Conservation (phyloP, 1,140 invertebrate species). For the Euura lappo region DNA sequence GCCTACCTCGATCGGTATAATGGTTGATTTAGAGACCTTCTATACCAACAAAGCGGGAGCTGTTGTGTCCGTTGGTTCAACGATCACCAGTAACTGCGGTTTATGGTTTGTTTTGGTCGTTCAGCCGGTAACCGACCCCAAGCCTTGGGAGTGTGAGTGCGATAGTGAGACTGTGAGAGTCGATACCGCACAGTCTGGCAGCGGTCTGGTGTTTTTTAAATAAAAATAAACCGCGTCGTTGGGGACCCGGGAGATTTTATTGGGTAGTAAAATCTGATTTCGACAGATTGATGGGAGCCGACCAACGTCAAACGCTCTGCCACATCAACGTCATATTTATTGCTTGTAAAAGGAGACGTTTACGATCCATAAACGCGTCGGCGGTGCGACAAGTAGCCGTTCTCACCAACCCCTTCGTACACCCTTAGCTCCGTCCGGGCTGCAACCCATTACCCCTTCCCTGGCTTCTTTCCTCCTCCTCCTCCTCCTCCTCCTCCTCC, state of each 20-base stretch:
- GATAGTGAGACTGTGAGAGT: background rate
- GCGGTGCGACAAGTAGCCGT: constrained; percentile 33
- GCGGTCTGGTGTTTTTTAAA: background rate
- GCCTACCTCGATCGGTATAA: constrained; percentile 37
- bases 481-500: no score
- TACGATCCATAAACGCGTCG: constrained; percentile 62
- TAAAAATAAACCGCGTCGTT: constrained; percentile 19
- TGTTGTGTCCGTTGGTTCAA: constrained; percentile 47
- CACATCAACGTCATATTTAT: constrained; percentile 54
- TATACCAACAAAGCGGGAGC: constrained; percentile 46
- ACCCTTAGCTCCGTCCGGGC: constrained; percentile 39
- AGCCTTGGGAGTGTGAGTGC: constrained; percentile 15
- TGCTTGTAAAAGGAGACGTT: constrained; percentile 62
- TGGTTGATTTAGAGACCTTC: constrained; percentile 39
- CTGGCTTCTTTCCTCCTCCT: background rate
- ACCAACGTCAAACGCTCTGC: constrained; percentile 44
- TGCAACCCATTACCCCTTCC: constrained; percentile 59
- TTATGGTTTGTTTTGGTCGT: constrained; percentile 58
- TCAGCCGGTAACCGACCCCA: constrained; percentile 19
- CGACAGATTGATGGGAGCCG: constrained; percentile 43
- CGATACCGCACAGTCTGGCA: constrained; percentile 16
- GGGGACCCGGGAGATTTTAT: constrained; percentile 38
- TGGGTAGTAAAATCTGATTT: constrained; percentile 39
- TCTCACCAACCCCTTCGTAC: constrained; percentile 10
- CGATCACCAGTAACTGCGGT: constrained; percentile 54